Conservation (phyloP, 2,113 vertebrate species). For the Dasyprocta punctata region DNA sequence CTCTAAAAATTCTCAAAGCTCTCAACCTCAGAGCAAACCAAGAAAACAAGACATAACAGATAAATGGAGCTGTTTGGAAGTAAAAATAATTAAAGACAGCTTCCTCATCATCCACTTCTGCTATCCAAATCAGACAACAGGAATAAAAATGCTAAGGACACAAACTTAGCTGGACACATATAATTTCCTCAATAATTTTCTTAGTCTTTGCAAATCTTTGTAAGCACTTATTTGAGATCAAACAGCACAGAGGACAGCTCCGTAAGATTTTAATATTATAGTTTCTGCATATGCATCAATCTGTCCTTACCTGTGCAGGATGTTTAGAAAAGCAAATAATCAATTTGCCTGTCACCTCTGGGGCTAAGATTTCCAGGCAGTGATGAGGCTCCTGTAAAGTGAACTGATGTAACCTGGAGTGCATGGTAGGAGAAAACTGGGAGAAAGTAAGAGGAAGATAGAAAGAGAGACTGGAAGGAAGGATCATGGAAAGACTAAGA, state of each 20-base stretch:
- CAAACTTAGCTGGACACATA: not conserved
- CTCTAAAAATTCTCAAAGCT: slow-evolving; percentile 1
- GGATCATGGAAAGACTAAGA: not conserved
- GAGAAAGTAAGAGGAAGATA: not conserved
- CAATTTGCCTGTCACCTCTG: slow-evolving; percentile 64
- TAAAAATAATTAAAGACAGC: slow-evolving; percentile 16
- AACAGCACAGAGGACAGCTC: not conserved
- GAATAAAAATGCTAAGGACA: not conserved
- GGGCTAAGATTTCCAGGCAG: not conserved
- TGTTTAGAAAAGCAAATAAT: slow-evolving; percentile 75
- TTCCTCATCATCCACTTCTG: not conserved
- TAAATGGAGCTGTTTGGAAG: not conserved
- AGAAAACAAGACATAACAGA: not conserved
- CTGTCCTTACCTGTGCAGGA: slow-evolving; percentile 17
- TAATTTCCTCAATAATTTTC: slow-evolving; percentile 68
- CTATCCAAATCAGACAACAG: slow-evolving; percentile 47
- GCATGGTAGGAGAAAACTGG: not conserved
- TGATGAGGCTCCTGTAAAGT: not conserved
- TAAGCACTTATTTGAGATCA: slow-evolving; percentile 61
- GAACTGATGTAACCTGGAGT: not conserved
- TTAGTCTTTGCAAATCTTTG: slow-evolving; percentile 70
- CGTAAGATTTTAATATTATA: slow-evolving; percentile 47
- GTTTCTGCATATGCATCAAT: slow-evolving; percentile 5
- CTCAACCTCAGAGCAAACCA: not conserved
- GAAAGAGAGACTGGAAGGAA: not conserved